Conservation (phyloP, 2,888 invertebrate species). For the Choreutis nemorana region DNA sequence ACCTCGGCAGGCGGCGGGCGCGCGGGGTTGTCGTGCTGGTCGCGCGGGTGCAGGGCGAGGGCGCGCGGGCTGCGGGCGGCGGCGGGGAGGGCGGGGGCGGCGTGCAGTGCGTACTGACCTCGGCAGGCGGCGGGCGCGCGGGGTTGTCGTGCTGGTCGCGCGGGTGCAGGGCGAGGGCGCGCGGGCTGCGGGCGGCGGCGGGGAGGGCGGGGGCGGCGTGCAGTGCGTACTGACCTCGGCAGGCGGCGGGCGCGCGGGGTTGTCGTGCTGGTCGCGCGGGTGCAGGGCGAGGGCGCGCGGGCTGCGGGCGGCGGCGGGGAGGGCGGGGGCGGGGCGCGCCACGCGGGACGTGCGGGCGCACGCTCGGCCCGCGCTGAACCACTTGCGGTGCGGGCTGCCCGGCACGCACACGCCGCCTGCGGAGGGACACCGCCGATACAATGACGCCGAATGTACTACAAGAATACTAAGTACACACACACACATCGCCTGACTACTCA, state of each 20-base stretch:
- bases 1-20: conserved; percentile 6
- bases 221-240: conserved; percentile 3
- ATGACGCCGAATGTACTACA: neutral
- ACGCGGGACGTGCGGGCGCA: conserved; percentile 86
- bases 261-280: conserved; percentile 84
- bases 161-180: conserved; percentile 80
- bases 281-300: conserved; percentile 81
- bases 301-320: conserved; percentile 71
- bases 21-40: conserved; percentile 76
- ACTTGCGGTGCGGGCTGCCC: conserved; percentile 86
- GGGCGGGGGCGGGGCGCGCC: conserved; percentile 62
- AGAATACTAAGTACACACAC: neutral
- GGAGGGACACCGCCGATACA: neutral
- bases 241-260: conserved; percentile 24
- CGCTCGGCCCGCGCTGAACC: conserved; percentile 84
- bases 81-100: too few species aligned
- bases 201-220: too few species aligned
- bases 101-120: conserved; percentile 1
- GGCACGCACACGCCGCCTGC: conserved; percentile 76
- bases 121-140: conserved; percentile 6
- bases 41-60: conserved; percentile 81
- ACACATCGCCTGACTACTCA: conserved; percentile 12
- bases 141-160: conserved; percentile 82
- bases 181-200: too few species aligned
- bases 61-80: conserved; percentile 76